phyloP scores from a whole-genome alignment of 2,797 vertebrate genomes.

The Fistularia commersonii region DNA sequence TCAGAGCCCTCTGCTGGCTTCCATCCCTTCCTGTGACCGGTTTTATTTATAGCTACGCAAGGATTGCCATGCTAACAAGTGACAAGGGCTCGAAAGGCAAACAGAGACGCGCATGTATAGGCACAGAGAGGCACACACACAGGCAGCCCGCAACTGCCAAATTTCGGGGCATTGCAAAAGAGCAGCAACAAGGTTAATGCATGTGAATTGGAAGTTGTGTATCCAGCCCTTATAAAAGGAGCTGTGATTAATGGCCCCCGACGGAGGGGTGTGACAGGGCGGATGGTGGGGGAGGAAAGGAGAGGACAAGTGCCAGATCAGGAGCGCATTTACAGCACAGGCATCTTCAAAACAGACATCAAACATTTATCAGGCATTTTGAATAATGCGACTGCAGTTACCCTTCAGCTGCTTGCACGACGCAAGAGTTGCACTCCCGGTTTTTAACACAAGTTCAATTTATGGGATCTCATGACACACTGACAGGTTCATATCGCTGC shows the following conservation, averaged over 20 bases:
- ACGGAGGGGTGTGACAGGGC: conserved; percentile 45
- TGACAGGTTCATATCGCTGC: too few species aligned
- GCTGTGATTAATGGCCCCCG: conserved; percentile 65
- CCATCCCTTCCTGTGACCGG: conserved; percentile 65
- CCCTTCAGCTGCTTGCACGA: too few species aligned
- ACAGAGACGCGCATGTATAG: conserved; percentile 10
- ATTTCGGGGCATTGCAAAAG: conserved; percentile 53
- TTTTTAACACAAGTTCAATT: too few species aligned
- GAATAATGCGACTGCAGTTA: too few species aligned
- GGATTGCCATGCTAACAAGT: conserved; percentile 61
- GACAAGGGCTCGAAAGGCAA: conserved; percentile 49
- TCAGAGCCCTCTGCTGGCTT: conserved; percentile 66
- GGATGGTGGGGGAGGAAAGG: conserved; percentile 42
- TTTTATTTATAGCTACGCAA: conserved; percentile 74
- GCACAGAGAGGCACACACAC: conserved; percentile 13
- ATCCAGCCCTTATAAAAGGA: conserved; percentile 57
- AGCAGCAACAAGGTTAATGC: conserved; percentile 73
- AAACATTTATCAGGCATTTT: conserved; percentile 23
- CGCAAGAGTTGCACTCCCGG: too few species aligned
- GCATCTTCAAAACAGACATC: conserved; percentile 15
- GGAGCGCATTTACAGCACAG: too few species aligned
- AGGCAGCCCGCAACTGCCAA: conserved; percentile 52
- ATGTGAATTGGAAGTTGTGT: conserved; percentile 38
- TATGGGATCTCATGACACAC: too few species aligned
- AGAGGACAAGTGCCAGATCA: conserved; percentile 28